Evolutionary conservation across 1,140 invertebrate species (phyloP).

Genomic region (Orchestia grillus): DNA sequence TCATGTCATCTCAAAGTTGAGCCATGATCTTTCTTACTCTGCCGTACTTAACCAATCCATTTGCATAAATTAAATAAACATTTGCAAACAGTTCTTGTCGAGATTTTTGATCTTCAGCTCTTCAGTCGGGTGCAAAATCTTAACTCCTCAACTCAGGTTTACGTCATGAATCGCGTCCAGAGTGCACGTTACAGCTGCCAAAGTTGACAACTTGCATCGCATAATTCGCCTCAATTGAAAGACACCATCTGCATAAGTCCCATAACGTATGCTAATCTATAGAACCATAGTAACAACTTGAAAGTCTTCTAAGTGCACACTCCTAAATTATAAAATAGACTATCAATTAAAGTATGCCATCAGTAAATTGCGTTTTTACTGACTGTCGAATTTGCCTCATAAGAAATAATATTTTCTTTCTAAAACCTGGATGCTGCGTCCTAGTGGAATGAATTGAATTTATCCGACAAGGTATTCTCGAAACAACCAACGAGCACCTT

Average conservation of each 20-base stretch:
- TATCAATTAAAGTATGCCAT: background rate
- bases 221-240: background rate
- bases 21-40: too few relatives aligned
- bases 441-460: background rate
- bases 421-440: background rate
- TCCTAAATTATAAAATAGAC: background rate
- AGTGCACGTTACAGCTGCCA: background rate
- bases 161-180: background rate
- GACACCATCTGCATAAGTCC: background rate
- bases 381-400: background rate
- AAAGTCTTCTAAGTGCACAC: background rate
- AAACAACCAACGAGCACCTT: background rate
- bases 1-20: too few relatives aligned
- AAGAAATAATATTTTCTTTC: background rate
- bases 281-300: background rate
- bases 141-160: background rate
- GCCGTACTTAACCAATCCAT: too few relatives aligned
- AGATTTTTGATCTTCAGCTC: background rate
- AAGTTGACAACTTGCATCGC: background rate
- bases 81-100: too few relatives aligned
- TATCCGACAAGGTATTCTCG: background rate
- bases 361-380: background rate
- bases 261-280: background rate
- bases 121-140: background rate
- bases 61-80: too few relatives aligned